phyloP scores from a whole-genome alignment of 2,113 vertebrate genomes.

The Apistogramma diplotaenia region DNA sequence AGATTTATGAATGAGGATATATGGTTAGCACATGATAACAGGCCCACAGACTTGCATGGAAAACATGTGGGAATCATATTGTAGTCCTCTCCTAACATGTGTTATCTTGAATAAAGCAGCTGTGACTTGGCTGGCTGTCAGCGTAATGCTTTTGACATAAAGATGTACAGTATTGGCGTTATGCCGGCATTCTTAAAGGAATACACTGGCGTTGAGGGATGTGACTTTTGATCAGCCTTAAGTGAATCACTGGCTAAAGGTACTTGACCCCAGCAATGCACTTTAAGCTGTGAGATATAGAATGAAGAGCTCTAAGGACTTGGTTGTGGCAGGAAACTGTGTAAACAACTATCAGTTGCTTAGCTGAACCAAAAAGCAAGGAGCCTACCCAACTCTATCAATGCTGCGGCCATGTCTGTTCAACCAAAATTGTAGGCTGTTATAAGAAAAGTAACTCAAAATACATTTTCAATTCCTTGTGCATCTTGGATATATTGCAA shows the following conservation, averaged over 20 bases:
- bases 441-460: background rate
- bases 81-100: slow-evolving; percentile 48
- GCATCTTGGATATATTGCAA: background rate
- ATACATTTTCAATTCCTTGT: background rate
- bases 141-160: slow-evolving; percentile 28
- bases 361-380: background rate
- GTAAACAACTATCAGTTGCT: background rate
- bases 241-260: background rate
- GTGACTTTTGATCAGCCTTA: background rate
- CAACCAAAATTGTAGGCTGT: background rate
- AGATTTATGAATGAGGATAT: slow-evolving; percentile 35
- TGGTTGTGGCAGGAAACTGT: background rate
- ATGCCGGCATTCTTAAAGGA: slow-evolving; percentile 25
- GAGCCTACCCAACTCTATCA: background rate
- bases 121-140: slow-evolving; percentile 43
- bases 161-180: slow-evolving; percentile 31
- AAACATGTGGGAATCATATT: slow-evolving; percentile 58
- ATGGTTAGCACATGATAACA: slow-evolving; percentile 8
- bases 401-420: background rate
- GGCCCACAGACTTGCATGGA: background rate
- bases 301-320: background rate
- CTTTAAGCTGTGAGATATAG: background rate
- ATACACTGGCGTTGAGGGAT: background rate
- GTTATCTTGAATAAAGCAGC: slow-evolving; percentile 56
- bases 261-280: background rate